Percentiles rank a stretch among this genome's conserved stretches.
Conservation (phyloP, 2,888 invertebrate genomes). For the Altica lythri region DNA sequence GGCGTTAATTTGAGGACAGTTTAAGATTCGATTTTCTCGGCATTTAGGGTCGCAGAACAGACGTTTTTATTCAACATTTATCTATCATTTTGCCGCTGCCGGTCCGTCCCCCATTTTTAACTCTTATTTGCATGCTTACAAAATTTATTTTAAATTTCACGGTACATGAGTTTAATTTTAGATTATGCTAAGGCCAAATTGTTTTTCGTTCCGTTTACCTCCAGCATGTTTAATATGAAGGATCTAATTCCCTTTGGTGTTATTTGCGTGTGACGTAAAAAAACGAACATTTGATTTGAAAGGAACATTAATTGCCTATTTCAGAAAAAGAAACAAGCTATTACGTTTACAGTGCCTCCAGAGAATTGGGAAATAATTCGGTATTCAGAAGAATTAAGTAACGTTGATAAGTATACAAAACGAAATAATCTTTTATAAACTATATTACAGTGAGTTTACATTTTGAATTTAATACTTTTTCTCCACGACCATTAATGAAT, state of each 20-base stretch:
- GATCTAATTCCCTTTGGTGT: conserved; percentile 24
- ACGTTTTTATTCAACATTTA: conserved; percentile 26
- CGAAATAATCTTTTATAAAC: neutral
- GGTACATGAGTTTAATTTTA: conserved; percentile 36
- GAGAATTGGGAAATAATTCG: conserved; percentile 14
- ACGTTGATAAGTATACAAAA: neutral
- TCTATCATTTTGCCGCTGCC: conserved; percentile 21
- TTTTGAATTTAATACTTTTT: no score
- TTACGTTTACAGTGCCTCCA: conserved; percentile 18
- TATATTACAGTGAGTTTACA: no score
- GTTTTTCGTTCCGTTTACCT: conserved; percentile 29
- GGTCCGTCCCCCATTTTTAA: conserved; percentile 9
- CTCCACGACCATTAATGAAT: no score
- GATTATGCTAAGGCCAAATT: conserved; percentile 35
- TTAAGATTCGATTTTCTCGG: conserved; percentile 22
- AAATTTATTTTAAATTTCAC: conserved; percentile 35
- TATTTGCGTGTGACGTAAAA: conserved; percentile 27
- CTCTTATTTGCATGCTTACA: conserved; percentile 26
- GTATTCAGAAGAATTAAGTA: conserved; percentile 7
- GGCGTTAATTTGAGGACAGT: conserved; percentile 23
- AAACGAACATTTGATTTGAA: conserved; percentile 29
- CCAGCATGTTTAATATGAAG: conserved; percentile 5
- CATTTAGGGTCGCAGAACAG: conserved; percentile 21
- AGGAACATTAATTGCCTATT: conserved; percentile 30
- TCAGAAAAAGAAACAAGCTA: conserved; percentile 22